phyloP scores from a whole-genome alignment of 2,797 vertebrate species.

The Characodon lateralis region DNA sequence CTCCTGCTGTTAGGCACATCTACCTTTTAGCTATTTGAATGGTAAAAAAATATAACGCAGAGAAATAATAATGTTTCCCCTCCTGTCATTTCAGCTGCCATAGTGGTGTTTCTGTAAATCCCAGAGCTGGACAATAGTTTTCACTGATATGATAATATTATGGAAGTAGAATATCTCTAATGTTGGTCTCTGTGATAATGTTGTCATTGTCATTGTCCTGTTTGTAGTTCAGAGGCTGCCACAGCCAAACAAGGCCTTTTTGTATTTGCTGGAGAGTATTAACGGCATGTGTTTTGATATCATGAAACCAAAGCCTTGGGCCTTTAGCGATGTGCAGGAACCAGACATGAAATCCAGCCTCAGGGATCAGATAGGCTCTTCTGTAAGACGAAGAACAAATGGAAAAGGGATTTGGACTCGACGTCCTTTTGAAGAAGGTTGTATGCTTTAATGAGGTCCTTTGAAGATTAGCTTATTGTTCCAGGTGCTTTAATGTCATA shows the following conservation, averaged over 20 bases:
- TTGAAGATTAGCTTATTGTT: conserved; percentile 68
- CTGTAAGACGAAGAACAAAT: conserved; percentile 41
- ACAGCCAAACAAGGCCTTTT: conserved; percentile 51
- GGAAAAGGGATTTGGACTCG: conserved; percentile 60
- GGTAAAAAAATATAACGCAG: conserved; percentile 53
- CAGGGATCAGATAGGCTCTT: conserved; percentile 55
- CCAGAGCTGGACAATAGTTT: conserved; percentile 55
- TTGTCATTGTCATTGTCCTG: conserved; percentile 45
- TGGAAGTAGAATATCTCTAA: conserved; percentile 49
- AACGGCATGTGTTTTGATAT: conserved; percentile 56
- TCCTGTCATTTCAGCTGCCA: conserved; percentile 59
- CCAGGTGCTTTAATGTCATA: conserved; percentile 46
- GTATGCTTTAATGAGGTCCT: conserved; percentile 55
- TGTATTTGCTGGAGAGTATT: conserved; percentile 35
- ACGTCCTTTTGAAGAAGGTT: conserved; percentile 60
- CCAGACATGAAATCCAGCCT: conserved; percentile 45
- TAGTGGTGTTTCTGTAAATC: conserved; percentile 43
- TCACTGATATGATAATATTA: conserved; percentile 63
- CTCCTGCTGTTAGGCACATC: conserved; percentile 67
- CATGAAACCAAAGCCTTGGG: conserved; percentile 52
- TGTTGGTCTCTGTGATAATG: conserved; percentile 28
- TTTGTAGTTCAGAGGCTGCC: conserved; percentile 43
- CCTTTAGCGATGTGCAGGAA: conserved; percentile 44
- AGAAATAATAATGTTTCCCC: conserved; percentile 60
- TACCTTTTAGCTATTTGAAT: conserved; percentile 56